Base-by-base conservation (phyloP, 2,797 vertebrate species). In the Neoniphon sammara region DNA sequence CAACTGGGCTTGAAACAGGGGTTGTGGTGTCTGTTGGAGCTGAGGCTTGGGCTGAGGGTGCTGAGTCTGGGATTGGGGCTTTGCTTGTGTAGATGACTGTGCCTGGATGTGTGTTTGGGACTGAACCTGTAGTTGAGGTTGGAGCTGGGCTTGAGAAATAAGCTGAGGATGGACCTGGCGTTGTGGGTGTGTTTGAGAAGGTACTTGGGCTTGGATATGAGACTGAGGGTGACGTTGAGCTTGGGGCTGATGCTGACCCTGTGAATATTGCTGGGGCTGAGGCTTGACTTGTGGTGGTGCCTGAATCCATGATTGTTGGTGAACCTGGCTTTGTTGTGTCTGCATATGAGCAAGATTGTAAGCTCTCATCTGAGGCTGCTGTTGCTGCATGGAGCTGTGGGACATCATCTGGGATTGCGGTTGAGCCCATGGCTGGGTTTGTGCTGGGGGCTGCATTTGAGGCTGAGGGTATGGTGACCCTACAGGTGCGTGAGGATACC, bases 381-480 rank as follows among this genome's bases (percentile, higher is more conserved):
- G 65, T 12, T 80, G 89, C 14, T 83, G 87, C 64, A 85, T 71
- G 0, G 84, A 62, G 54, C 53, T 66, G 20, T 75, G 84, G 46
- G 81, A 68, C 68, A 76, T 85, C 34, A 81, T 78, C 46, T 88
- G 85, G 3, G 74, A 25, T 68, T 87, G 89, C 27, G 81, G 70
- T 77, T 85, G 89, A 56, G 73, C n/a, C 86, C 88, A 92, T 55
- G 76, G 27, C 58, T 85, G 87, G 6, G 56, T 34, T 78, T 81
- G 77, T 21, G 71, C 36, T 81, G 86, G 83, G 62, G 67, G 36
- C 65, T 84, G 83, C 53, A 84, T 52, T 68, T 85, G 85, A 58
- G 81, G 34, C 34, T 78, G 86, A 67, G 59, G 2, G 58, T 85
- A 84, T 4, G 79, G 68, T 17, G 50, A 80, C 1, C 66, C 84